Percentiles rank a stretch among this genome's conserved stretches.
These are phyloP conservation scores for Lithophane leautieri DNA, from an alignment of 2,888 invertebrate species.

Conservation along the genomic window DNA sequence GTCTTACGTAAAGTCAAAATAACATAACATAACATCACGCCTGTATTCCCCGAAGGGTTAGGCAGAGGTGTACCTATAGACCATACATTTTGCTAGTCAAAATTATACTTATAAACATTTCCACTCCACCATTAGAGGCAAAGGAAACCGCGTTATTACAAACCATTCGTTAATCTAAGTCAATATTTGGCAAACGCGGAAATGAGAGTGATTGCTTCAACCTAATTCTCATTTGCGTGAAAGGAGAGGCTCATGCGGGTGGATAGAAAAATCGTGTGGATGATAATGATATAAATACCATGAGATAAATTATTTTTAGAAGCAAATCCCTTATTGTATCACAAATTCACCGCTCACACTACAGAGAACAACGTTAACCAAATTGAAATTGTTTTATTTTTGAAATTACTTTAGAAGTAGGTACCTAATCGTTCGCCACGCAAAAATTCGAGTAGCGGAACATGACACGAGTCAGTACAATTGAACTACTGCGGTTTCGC, in stretches of 20 bases:
- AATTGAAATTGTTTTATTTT: not conserved
- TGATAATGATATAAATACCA: not conserved
- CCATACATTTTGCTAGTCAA: too few relatives aligned
- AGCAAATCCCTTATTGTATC: not conserved
- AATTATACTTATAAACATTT: not conserved
- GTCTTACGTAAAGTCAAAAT: too few relatives aligned
- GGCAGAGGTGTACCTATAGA: too few relatives aligned
- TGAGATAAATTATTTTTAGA: too few relatives aligned
- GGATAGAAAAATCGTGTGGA: not conserved
- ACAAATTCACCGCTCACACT: not conserved
- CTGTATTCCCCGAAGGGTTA: too few relatives aligned
- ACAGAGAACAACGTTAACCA: not conserved
- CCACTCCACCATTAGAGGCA: not conserved
- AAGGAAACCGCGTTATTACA: not conserved
- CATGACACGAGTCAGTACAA: too few relatives aligned
- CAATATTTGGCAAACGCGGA: constrained; percentile 6
- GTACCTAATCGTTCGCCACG: not conserved
- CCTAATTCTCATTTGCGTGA: not conserved
- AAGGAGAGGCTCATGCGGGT: not conserved
- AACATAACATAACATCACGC: too few relatives aligned
- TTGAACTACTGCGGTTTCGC: too few relatives aligned
- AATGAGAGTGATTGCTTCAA: not conserved
- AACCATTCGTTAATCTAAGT: constrained; percentile 6
- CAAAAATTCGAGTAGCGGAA: too few relatives aligned
- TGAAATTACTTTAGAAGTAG: not conserved